Conservation (phyloP, 2,797 vertebrate species). For the Dicrostonyx torquatus region DNA sequence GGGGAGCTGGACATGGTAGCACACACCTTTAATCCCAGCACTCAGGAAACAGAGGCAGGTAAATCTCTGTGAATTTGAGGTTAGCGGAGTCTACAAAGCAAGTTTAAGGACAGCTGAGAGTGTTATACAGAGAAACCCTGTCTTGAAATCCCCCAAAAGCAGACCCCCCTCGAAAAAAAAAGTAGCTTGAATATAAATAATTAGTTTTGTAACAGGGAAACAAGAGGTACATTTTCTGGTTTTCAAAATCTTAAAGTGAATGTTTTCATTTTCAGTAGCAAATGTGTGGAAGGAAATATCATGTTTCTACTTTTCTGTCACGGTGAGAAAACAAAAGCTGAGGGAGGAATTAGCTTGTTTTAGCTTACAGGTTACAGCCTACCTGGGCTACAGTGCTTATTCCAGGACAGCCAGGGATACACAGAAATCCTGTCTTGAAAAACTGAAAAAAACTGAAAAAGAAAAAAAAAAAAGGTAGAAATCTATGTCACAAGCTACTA, state of each 20-base stretch:
- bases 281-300: not conserved
- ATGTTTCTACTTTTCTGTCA: not conserved
- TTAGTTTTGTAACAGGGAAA: not conserved
- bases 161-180: not conserved
- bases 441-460: not conserved
- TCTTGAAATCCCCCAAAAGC: not conserved
- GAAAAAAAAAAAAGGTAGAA: not conserved
- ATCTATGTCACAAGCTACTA: not conserved
- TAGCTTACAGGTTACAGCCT: not conserved
- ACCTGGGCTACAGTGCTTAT: not conserved
- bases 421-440: not conserved
- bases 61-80: not conserved
- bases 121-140: not conserved
- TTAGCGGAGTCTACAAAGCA: not conserved
- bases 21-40: not conserved
- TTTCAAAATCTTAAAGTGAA: not conserved
- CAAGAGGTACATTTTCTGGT: not conserved
- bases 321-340: not conserved
- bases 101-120: not conserved
- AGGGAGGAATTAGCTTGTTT: not conserved
- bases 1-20: fast-evolving
- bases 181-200: not conserved
- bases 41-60: not conserved
- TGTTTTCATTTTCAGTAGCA: not conserved
- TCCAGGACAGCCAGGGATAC: not conserved